Conservation (phyloP, 1,140 invertebrate species). For the Bathynomus jamesi region DNA sequence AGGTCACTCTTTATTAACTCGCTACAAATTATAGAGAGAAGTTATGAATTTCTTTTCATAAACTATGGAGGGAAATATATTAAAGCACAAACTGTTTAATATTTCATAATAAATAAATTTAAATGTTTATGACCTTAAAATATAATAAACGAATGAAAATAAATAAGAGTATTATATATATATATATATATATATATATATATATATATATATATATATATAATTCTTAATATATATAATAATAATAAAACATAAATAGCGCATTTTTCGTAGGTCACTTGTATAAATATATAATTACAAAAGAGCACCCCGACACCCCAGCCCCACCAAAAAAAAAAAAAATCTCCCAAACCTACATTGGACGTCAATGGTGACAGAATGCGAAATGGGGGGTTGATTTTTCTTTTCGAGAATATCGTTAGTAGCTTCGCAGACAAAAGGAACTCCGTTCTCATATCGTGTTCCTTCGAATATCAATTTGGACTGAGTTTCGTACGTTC, state of each 20-base stretch:
- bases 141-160: too few relatives aligned
- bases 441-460: slow-evolving; percentile 68
- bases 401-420: slow-evolving; percentile 65
- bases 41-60: too few relatives aligned
- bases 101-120: too few relatives aligned
- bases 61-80: too few relatives aligned
- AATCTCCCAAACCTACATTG: slow-evolving; percentile 71
- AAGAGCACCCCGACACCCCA: too few relatives aligned
- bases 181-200: slow-evolving; percentile 9
- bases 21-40: too few relatives aligned
- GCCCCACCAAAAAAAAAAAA: too few relatives aligned
- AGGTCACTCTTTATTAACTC: too few relatives aligned
- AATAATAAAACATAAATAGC: slow-evolving; percentile 1
- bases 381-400: slow-evolving; percentile 51
- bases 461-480: slow-evolving; percentile 66
- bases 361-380: slow-evolving; percentile 61
- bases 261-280: too few relatives aligned
- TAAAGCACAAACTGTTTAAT: too few relatives aligned
- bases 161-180: neutral
- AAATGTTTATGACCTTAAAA: too few relatives aligned
- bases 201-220: slow-evolving; percentile 12
- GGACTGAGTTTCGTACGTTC: slow-evolving; percentile 68
- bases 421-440: slow-evolving; percentile 67
- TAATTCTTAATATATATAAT: slow-evolving; percentile 4
- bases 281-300: too few relatives aligned